A percentile compares a stretch with the other conserved stretches of the same genome.
These are phyloP conservation scores for Falcaria lacertinaria DNA, from an alignment of 2,888 invertebrate species.

Conservation along the genomic window DNA sequence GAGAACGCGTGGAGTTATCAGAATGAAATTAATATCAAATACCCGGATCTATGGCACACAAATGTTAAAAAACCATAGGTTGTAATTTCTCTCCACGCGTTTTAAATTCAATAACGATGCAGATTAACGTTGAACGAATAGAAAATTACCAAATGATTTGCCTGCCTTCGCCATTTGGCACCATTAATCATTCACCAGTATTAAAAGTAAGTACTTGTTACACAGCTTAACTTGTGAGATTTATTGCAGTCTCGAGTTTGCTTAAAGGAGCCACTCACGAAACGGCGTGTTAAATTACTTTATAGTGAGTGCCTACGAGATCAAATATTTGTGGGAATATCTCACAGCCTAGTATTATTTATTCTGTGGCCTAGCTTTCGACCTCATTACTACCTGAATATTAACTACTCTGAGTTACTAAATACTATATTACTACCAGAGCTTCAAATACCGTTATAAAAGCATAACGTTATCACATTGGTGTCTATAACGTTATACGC, in stretches of 20 bases:
- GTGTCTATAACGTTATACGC: no score
- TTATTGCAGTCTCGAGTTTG: constrained; percentile 13
- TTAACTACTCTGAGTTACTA: no score
- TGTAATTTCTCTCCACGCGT: not conserved
- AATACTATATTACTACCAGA: no score
- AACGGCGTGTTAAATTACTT: not conserved
- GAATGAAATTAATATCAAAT: no score
- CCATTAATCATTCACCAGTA: constrained; percentile 23
- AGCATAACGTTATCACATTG: no score
- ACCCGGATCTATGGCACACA: no score
- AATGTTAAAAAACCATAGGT: no score
- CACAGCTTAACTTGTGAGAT: constrained; percentile 22
- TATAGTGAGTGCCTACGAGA: not conserved
- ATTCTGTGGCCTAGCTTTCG: no score
- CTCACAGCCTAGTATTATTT: no score
- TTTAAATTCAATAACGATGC: not conserved
- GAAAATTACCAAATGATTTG: constrained; percentile 1
- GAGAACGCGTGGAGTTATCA: no score
- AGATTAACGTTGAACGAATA: not conserved
- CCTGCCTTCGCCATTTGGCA: not conserved
- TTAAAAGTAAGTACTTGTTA: constrained; percentile 25
- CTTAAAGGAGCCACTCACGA: not conserved
- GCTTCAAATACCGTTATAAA: no score
- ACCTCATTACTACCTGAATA: no score
- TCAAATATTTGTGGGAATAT: not conserved